Evolutionary conservation across 2,888 invertebrate species (phyloP).

Genomic region (Pristionchus arcanus): DNA sequence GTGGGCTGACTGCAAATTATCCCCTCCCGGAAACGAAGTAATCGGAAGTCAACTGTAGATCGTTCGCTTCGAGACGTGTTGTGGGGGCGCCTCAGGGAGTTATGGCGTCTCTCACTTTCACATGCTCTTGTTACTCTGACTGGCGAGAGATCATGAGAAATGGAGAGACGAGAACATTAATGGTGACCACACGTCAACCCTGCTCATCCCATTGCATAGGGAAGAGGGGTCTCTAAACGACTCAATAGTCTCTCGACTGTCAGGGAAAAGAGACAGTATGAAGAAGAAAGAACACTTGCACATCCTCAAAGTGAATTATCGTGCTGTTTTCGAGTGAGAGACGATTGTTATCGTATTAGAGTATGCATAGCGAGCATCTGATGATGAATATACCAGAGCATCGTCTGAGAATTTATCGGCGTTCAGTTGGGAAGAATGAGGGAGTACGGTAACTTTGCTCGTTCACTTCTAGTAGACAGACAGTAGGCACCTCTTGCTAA

Average conservation of each 20-base stretch:
- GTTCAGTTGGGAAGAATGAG: neutral
- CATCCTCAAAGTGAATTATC: slow-evolving; percentile 4
- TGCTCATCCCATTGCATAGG: neutral
- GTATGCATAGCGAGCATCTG: neutral
- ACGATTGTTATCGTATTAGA: neutral
- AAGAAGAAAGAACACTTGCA: neutral
- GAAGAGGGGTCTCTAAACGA: neutral
- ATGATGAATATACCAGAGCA: neutral
- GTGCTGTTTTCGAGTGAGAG: neutral
- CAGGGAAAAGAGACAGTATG: neutral
- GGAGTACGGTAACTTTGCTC: neutral
- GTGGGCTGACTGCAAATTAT: neutral
- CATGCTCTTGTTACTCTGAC: no score
- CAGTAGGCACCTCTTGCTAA: no score
- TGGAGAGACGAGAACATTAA: neutral
- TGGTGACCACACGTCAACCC: neutral
- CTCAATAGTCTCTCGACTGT: neutral
- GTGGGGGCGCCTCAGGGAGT: neutral
- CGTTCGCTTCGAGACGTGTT: neutral
- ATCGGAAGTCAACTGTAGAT: neutral
- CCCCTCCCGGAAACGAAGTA: neutral
- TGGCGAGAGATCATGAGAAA: no score
- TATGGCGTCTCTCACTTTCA: no score
- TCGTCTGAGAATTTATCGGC: neutral
- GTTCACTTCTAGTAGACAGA: no score